Base-by-base conservation (phyloP, 2,888 invertebrate species). In the Trissoscelio sp. region DNA sequence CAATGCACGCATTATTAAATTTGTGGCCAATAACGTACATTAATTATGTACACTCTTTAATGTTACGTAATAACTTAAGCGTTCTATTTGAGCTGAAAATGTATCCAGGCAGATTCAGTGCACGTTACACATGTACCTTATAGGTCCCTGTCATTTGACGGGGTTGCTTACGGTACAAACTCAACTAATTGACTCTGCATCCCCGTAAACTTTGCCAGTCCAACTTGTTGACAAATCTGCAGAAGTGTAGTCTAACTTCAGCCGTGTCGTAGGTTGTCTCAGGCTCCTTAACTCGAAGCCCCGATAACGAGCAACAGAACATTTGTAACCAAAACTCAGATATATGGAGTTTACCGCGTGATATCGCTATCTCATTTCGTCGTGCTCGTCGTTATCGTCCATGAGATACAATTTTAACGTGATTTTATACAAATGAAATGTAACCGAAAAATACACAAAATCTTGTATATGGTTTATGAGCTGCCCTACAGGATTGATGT, bases 161-260 rank as follows among this genome's bases (percentile, higher is more conserved):
- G 51, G 5, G n/a, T 64, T 62, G 69, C 79, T 67, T 39, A 74
- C 58, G 62, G 46, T 42, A 42, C 58, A 75, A 69, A 78, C 60
- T 67, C 69, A 46, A 66, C 77, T 81, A 81, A 81, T 81, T 81
- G 81, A 69, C 77, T 81, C 69, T 62, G 48, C 77, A 62, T 81
- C 60, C 44, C 67, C 67, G 62, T 73, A 77, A 81, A 81, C 77
- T 81, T 81, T 73, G 16, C 34, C 22, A 18, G 77, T 67, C 60
- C 69, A 77, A 81, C 74, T 77, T 81, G 77, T 81, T 81, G 81
- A 81, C 67, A 81, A 81, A 78, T 81, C 73, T 78, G 37, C 22
- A 78, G 67, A 81, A 73, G 73, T 53, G 73, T 62, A 73, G 48
- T 62, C 57, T 28, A 78, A 81, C 67, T 78, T 81, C 18, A 67